Evolutionary conservation across 35 echinoderm and acorn worm genomes (phyloP).

Genomic region (Eucidaris tribuloides): DNA sequence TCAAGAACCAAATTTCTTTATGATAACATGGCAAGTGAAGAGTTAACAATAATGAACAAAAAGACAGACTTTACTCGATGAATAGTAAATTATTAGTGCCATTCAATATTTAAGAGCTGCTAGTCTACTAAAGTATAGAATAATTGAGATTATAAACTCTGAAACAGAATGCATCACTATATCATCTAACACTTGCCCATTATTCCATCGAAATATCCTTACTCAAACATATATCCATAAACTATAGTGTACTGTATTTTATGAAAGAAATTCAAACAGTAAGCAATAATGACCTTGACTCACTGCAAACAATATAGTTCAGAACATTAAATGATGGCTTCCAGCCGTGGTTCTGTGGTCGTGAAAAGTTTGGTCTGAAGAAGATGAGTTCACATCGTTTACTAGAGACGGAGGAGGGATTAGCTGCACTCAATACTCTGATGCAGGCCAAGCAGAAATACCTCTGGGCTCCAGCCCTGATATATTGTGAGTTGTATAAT

Average conservation of each 20-base stretch:
- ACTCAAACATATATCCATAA: background rate
- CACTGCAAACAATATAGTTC: conserved; percentile 11
- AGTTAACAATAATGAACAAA: too few relatives aligned
- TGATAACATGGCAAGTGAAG: too few relatives aligned
- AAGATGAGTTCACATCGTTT: conserved; percentile 43
- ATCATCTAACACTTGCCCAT: background rate
- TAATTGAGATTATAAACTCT: too few relatives aligned
- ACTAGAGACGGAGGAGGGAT: conserved; percentile 83
- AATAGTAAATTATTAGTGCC: too few relatives aligned
- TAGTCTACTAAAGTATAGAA: too few relatives aligned
- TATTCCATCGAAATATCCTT: background rate
- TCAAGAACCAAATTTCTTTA: too few relatives aligned
- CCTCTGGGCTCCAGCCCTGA: conserved; percentile 70
- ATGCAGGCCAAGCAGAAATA: conserved; percentile 62
- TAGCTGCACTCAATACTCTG: conserved; percentile 80
- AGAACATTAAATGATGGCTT: conserved; percentile 81
- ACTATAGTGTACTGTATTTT: background rate
- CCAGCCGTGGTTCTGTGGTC: conserved; percentile 89
- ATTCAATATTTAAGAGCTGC: too few relatives aligned
- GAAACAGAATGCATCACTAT: too few relatives aligned
- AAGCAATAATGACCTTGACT: background rate
- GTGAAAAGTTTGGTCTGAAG: conserved; percentile 78
- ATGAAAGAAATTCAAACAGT: too few relatives aligned
- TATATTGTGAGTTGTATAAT: conserved; percentile 91
- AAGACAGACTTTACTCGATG: too few relatives aligned